Base-by-base conservation (phyloP, 2,113 vertebrate species). In the Cyphomyrus discorhynchus region DNA sequence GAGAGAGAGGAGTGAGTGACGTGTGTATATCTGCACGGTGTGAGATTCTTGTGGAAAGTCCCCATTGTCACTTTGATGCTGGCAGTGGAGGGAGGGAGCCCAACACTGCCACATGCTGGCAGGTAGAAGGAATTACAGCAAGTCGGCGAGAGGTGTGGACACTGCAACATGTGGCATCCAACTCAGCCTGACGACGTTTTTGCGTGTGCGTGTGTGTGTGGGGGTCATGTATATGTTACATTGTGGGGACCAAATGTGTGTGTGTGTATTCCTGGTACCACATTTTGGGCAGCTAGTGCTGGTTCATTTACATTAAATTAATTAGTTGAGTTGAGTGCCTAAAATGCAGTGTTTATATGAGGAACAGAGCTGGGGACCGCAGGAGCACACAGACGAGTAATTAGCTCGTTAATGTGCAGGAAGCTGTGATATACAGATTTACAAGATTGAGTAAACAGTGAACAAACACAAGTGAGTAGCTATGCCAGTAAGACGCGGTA, bases 101-200 rank as follows among this genome's bases (percentile, higher is more conserved):
- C 94, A 93, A 89, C 84, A 89, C 92, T 94, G 94, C 94, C 95
- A 91, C 94, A 88, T 70, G n/a, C 92, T 95, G 96, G 94, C 90
- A 89, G 74, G 19, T 17, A 42, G 27, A 1, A 13, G 10, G 45
- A 49, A 90, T 24, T n/a, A 83, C 88, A 82, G 17, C n/a, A 10
- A 39, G 66, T 46, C 2, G 13, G 58, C 3, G 88, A 24, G 49
- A 84, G 83, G 19, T 86, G 45, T 13, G 42, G 35, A 24, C 8
- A 15, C 42, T 83, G 31, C 10, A 42, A 45, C 58, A 53, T 24
- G 13, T 84, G 83, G 8, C 45, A 47, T 3, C 24, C 2, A 83
- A 46, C 42, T 45, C 45, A 45, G 39, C 21, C 35, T n/a, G 46
- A 27, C n/a, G 3, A 42, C 7, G 56, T 9, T 24, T 84, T 6